Conservation (phyloP, 2,113 vertebrate genomes). For the Notiomystis cincta region DNA sequence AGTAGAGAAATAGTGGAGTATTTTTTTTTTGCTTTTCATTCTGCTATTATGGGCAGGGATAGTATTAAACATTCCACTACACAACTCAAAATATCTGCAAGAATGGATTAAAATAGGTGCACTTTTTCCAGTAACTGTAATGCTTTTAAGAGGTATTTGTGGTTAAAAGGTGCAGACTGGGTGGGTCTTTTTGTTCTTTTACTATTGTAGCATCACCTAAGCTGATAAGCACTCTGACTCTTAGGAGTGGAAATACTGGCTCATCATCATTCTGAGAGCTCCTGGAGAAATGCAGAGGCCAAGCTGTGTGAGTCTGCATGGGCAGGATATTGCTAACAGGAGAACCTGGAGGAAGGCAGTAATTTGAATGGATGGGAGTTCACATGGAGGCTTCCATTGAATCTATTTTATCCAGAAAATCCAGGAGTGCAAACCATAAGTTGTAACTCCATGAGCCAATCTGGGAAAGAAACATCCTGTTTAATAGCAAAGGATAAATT, state of each 20-base stretch:
- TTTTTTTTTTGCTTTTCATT: background rate
- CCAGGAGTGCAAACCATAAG: background rate
- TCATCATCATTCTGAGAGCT: constrained; percentile 13
- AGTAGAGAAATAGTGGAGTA: background rate
- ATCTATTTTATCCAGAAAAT: background rate
- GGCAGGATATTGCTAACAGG: background rate
- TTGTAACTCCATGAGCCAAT: background rate
- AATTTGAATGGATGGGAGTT: constrained; percentile 17
- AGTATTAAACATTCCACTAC: background rate
- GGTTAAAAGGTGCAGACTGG: background rate
- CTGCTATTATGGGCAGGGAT: background rate
- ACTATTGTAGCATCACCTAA: background rate
- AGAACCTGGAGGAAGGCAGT: background rate
- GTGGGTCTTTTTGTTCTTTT: background rate
- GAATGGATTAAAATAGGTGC: constrained; percentile 4
- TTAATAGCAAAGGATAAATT: background rate
- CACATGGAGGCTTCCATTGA: background rate
- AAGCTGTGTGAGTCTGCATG: background rate
- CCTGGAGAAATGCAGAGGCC: constrained; percentile 17
- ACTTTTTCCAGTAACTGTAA: background rate
- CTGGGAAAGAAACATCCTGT: background rate
- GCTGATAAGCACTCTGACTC: background rate
- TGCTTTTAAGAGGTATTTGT: background rate
- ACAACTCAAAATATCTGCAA: background rate
- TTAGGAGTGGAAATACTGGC: background rate